Evolutionary conservation across 2,888 invertebrate genomes (phyloP), one percentile per base, ranked within the genome.

Genomic region (Cylloceria caligata): DNA sequence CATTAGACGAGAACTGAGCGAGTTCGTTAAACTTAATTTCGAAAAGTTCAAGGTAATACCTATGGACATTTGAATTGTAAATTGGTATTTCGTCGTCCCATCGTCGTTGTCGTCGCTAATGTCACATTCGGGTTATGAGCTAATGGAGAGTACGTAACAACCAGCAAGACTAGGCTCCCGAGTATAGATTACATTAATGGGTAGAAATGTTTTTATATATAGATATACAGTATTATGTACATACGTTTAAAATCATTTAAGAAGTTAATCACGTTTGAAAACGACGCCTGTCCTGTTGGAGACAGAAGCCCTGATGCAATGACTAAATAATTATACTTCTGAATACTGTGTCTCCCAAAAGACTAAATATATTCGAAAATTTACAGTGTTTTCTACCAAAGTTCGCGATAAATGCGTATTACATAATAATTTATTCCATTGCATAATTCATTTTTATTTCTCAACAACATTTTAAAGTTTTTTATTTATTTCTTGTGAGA

Each of bases 1-100:
- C 13, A 45, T 45, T 45, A 45, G 49, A 21, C 52, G 52, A 75
- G 80, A 75, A 57, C 69, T 83, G 86, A 83, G 80, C 71, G 74
- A 89, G 88, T 88, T 89, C 81, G 83, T 83, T 84, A 85, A 87
- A 88, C 84, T 85, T 83, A 84, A 88, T 88, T 87, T 84, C 85
- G 86, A 90, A 90, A 89, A 80, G 88, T 89, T 88, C 88, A 86
- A 85, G 88, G 84, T 87, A 75, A 39, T 34, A 73, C 60, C 78
- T 77, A 88, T 89, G 85, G 88, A 80, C 71, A 90, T 90, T 89
- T 90, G 89, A 90, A 90, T 91, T 90, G 90, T 88, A 90, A 88
- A 90, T 89, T 81, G 73, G 69, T 67, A 80, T 80, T 24, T 52
- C 69, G 76, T 64, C 80, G 57, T 34, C 24, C 9, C 7, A 57